Percentiles rank a stretch among this genome's conserved stretches.
Conservation (phyloP, 2,797 vertebrate species). For the Malacoraja senta region DNA sequence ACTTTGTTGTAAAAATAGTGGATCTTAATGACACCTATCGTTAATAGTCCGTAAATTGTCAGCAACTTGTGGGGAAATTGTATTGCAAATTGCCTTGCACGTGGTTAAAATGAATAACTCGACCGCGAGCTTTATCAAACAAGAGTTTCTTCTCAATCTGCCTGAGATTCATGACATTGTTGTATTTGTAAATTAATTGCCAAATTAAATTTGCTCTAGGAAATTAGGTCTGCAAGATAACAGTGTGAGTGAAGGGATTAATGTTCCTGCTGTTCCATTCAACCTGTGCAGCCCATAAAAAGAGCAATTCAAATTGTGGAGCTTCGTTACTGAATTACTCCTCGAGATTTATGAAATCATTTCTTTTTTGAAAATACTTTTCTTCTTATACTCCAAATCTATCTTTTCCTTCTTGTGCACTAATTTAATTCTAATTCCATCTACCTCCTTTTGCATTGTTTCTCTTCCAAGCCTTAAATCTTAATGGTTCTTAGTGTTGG, state of each 20-base stretch:
- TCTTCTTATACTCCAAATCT: neutral
- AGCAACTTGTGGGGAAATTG: neutral
- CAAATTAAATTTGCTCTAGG: neutral
- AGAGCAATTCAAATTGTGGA: neutral
- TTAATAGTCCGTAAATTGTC: neutral
- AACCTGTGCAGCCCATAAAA: neutral
- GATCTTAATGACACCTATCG: neutral
- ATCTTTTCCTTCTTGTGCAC: neutral
- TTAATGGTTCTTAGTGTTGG: neutral
- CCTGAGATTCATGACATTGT: neutral
- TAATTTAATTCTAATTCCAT: neutral
- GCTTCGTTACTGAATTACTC: neutral
- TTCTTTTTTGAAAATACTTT: neutral
- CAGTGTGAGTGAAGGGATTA: neutral
- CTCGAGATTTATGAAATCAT: neutral
- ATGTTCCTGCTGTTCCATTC: neutral
- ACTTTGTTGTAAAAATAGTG: neutral
- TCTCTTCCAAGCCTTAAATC: neutral
- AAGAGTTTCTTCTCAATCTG: neutral
- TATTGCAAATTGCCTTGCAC: neutral
- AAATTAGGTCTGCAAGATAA: neutral
- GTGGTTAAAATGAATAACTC: neutral
- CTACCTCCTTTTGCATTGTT: neutral
- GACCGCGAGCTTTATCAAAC: neutral
- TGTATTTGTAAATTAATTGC: constrained; percentile 5